Percentiles rank a stretch among this genome's conserved stretches.
phyloP scores from a whole-genome alignment of 2,888 invertebrate species.

The Ectemnius continuus region DNA sequence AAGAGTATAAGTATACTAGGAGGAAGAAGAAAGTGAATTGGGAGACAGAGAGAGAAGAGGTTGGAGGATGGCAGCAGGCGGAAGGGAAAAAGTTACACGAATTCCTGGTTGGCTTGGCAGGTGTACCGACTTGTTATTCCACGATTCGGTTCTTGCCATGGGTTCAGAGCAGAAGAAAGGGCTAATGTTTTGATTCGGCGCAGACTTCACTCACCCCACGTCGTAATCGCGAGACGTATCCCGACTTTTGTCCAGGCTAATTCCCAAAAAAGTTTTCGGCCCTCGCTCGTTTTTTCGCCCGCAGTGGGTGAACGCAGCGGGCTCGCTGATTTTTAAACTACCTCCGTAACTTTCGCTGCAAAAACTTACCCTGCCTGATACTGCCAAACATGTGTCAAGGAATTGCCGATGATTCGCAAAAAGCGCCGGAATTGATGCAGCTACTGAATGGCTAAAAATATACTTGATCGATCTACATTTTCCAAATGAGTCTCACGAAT shows the following conservation, averaged over 20 bases:
- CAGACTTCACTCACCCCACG: constrained; percentile 52
- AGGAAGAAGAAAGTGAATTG: constrained; percentile 11
- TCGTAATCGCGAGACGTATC: constrained; percentile 51
- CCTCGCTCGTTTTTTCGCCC: constrained; percentile 56
- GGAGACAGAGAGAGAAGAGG: constrained; percentile 13
- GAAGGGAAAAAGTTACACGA: constrained; percentile 47
- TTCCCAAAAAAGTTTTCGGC: constrained; percentile 62
- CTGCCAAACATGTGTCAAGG: constrained; percentile 58
- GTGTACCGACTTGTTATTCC: constrained; percentile 66
- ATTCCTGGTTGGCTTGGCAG: constrained; percentile 59
- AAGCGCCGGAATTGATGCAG: too few species aligned
- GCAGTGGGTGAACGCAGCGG: constrained; percentile 52
- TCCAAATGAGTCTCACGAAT: too few species aligned
- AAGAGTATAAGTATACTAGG: neutral
- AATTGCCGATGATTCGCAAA: constrained; percentile 40
- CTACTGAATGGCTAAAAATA: too few species aligned
- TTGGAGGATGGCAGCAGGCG: neutral
- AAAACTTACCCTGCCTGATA: constrained; percentile 58
- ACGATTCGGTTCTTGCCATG: constrained; percentile 48
- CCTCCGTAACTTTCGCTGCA: constrained; percentile 45
- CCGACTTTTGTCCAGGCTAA: constrained; percentile 56
- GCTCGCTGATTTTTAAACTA: constrained; percentile 66
- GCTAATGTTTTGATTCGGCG: constrained; percentile 54
- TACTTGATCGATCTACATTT: too few species aligned
- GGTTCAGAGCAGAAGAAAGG: constrained; percentile 38